Conservation (phyloP, 2,888 invertebrate species). For the Flexamia atlantica region DNA sequence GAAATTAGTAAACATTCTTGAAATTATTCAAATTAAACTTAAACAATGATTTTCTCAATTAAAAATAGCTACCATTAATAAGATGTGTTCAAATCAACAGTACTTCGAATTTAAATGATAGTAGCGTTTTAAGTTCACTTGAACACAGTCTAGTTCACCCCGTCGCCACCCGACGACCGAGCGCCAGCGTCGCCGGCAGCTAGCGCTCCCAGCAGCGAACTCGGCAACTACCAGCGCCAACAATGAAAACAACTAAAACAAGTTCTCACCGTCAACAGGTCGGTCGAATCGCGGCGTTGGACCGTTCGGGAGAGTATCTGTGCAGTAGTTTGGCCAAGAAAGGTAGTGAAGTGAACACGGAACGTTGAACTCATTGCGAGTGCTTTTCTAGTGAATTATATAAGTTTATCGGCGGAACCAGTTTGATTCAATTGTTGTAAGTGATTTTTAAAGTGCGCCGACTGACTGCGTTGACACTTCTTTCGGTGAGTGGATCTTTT, state of each 20-base stretch:
- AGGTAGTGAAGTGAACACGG: conserved; percentile 12
- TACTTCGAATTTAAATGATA: too few relatives aligned
- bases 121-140: too few relatives aligned
- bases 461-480: not conserved
- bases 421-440: conserved; percentile 4
- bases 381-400: conserved; percentile 19
- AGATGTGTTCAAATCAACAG: too few relatives aligned
- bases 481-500: not conserved
- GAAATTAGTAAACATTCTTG: too few relatives aligned
- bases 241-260: conserved; percentile 66
- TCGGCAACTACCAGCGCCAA: not conserved
- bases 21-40: too few relatives aligned
- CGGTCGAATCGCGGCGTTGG: conserved; percentile 68
- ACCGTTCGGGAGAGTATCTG: conserved; percentile 65
- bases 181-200: conserved; percentile 56
- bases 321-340: conserved; percentile 51
- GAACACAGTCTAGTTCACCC: not conserved
- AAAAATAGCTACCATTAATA: too few relatives aligned
- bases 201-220: conserved; percentile 19
- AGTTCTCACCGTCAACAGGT: conserved; percentile 60
- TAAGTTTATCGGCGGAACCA: not conserved
- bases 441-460: not conserved
- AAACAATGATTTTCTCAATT: too few relatives aligned
- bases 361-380: conserved; percentile 15
- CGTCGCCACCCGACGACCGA: not conserved